Conservation (phyloP, 2,113 vertebrate genomes). For the Neopipo cinnamomea region DNA sequence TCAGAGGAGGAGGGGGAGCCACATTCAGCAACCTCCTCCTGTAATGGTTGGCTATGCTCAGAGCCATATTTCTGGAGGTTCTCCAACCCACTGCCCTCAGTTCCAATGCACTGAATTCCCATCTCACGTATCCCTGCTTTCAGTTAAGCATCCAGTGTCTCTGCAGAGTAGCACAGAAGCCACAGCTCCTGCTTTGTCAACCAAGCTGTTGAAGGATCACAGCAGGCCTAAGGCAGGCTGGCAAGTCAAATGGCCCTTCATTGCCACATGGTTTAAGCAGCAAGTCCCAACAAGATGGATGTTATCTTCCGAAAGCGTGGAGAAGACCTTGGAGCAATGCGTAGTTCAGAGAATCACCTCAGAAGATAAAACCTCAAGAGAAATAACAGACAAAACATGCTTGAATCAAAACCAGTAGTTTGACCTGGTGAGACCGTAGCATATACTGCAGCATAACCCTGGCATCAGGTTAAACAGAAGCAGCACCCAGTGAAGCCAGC, state of each 20-base stretch:
- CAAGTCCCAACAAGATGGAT: constrained; percentile 16
- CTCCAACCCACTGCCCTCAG: neutral
- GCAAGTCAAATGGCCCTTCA: neutral
- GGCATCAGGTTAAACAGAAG: neutral
- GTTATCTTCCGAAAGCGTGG: constrained; percentile 25
- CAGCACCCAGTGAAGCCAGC: neutral
- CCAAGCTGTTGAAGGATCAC: neutral
- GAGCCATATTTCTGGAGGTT: neutral
- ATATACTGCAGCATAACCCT: neutral
- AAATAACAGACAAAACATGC: neutral
- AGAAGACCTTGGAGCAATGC: neutral
- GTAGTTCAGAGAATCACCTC: neutral
- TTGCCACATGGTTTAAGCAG: neutral
- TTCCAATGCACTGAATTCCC: neutral
- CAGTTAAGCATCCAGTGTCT: neutral
- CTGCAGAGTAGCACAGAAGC: neutral
- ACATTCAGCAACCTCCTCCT: neutral
- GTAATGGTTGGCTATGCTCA: neutral
- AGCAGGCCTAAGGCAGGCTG: neutral
- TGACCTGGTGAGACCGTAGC: neutral
- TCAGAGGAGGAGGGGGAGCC: neutral
- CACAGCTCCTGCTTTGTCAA: neutral
- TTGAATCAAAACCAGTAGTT: neutral
- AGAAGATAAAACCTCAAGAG: neutral
- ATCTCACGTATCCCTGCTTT: neutral